Evolutionary conservation across 2,888 invertebrate genomes (phyloP), one percentile per base, ranked within the genome.

Genomic region (Erebia aethiops): DNA sequence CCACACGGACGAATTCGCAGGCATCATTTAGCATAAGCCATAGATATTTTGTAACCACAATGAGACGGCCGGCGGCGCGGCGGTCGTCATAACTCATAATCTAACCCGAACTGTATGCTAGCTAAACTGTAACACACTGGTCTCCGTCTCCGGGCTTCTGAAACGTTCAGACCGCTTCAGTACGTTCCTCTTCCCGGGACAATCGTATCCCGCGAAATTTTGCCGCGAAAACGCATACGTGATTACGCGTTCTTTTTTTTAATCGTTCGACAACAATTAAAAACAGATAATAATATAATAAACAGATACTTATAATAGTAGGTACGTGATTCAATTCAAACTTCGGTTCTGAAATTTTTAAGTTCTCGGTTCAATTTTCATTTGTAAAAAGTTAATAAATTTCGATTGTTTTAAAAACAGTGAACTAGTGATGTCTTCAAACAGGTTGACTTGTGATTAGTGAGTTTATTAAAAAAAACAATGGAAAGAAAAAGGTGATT

Each of bases 401-500:
- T n/a, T n/a, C 8, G 9, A 2, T 16, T 18, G 18, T 10, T 56
- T 56, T 56, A 7, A 57, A 57, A 35, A 51, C 35, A 63, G 63
- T 63, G 51, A 63, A 54, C 18, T 51, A 51, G 63, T 49, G 49
- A 49, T 35, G 51, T 18, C 9, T 51, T 3, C 10, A 26, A 51
- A 11, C 18, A 16, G 51, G 51, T 72, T 41, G 46, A 72, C 60
- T 63, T 71, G 58, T 70, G 64, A 21, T 52, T 66, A 63, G 57
- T 71, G 70, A 60, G 56, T 51, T 11, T 49, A 64, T 69, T 43
- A 35, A 35, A 57, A 73, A 65, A 60, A 62, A 67, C 64, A 78
- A 89, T 91, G 91, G 92, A 92, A 84, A 87, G 92, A 77, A 90
- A 87, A 89, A 92, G 92, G 92, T 92, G 92, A 91, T 63, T 52